Evolutionary conservation across 2,113 vertebrate genomes (phyloP).

Genomic region (Sebastes schlegelii): DNA sequence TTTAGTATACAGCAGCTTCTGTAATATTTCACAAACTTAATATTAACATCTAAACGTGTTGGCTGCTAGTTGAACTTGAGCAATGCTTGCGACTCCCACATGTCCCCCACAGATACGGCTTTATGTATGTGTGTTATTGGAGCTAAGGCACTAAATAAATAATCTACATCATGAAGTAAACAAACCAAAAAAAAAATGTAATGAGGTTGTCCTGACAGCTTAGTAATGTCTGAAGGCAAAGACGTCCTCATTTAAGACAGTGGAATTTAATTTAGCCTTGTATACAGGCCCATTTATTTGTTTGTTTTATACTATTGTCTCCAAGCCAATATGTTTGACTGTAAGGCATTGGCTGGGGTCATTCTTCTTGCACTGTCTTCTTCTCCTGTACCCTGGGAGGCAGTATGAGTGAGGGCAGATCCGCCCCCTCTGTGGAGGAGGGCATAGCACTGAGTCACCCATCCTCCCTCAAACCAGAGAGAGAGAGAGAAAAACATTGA

Average conservation of each 20-base stretch:
- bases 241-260: constrained; percentile 74
- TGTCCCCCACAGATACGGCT: constrained; percentile 48
- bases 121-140: constrained; percentile 59
- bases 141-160: constrained; percentile 65
- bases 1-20: constrained; percentile 18
- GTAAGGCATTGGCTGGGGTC: constrained; percentile 82
- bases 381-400: constrained; percentile 77
- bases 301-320: constrained; percentile 82
- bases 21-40: constrained; percentile 16
- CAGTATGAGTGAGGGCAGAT: constrained; percentile 77
- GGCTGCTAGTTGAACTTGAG: constrained; percentile 41
- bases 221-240: constrained; percentile 74
- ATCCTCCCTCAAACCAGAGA: constrained; percentile 79
- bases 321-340: constrained; percentile 81
- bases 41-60: constrained; percentile 27
- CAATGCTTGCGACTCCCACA: constrained; percentile 35
- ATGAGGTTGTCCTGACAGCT: constrained; percentile 68
- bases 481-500: constrained; percentile 62
- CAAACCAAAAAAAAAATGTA: constrained; percentile 50
- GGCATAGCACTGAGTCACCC: constrained; percentile 82
- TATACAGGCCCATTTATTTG: constrained; percentile 78
- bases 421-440: constrained; percentile 83
- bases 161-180: constrained; percentile 64
- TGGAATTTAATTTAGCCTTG: constrained; percentile 79
- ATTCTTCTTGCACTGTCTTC: constrained; percentile 80